phyloP scores from a whole-genome alignment of 1,140 invertebrate genomes.

The Eciton burchellii region DNA sequence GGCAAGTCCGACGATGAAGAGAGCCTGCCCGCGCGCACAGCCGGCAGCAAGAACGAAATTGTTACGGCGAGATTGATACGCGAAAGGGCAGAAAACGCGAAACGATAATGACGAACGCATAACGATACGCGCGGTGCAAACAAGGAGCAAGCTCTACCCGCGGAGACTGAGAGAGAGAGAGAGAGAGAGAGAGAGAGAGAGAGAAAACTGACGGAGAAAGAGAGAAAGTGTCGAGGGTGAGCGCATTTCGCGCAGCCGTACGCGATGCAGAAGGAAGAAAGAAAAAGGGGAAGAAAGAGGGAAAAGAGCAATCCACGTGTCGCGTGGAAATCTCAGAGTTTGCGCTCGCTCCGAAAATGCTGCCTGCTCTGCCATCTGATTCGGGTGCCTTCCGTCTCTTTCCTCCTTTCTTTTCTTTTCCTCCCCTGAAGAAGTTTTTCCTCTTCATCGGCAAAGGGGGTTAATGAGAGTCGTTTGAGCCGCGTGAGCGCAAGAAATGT shows the following conservation, averaged over 20 bases:
- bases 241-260: not conserved
- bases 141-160: not conserved
- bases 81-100: constrained; percentile 17
- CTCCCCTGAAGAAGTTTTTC: too few relatives aligned
- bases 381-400: too few relatives aligned
- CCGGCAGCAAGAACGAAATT: constrained; percentile 28
- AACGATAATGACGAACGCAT: constrained; percentile 36
- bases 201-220: constrained; percentile 23
- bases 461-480: constrained; percentile 35
- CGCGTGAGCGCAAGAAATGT: constrained; percentile 18
- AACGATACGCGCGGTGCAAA: constrained; percentile 11
- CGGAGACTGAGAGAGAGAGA: not conserved
- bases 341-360: constrained; percentile 30
- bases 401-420: too few relatives aligned
- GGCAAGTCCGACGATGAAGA: constrained; percentile 5
- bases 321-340: not conserved
- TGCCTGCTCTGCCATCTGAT: constrained; percentile 37
- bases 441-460: constrained; percentile 10
- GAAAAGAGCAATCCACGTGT: constrained; percentile 9
- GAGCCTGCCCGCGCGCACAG: not conserved
- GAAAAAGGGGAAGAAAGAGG: not conserved
- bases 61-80: constrained; percentile 8
- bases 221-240: too few relatives aligned
- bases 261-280: not conserved
- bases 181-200: constrained; percentile 1